A percentile compares a stretch with the other conserved stretches of the same genome.
phyloP scores from a whole-genome alignment of 2,888 invertebrate species.

The Microctonus aethiopoides region DNA sequence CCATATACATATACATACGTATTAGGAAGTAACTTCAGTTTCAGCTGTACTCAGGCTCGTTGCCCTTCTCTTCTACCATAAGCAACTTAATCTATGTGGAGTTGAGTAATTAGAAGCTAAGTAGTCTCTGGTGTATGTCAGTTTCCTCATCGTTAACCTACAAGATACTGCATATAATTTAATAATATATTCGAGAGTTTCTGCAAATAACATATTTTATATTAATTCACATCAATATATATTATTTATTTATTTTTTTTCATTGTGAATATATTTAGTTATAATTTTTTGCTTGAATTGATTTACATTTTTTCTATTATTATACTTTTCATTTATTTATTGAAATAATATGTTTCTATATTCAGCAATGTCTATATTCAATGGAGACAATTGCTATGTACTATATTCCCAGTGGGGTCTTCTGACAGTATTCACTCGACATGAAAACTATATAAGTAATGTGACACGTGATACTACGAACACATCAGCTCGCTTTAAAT shows the following conservation, averaged over 20 bases:
- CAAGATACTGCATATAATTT: conserved; percentile 49
- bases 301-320: neutral
- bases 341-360: neutral
- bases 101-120: conserved; percentile 57
- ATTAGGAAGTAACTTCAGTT: conserved; percentile 52
- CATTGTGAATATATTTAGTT: neutral
- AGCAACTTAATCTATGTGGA: conserved; percentile 52
- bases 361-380: neutral
- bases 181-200: conserved; percentile 42
- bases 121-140: conserved; percentile 46
- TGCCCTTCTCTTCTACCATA: conserved; percentile 40
- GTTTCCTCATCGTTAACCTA: conserved; percentile 45
- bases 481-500: neutral
- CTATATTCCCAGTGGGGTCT: neutral
- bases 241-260: neutral
- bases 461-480: neutral
- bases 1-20: conserved; percentile 29
- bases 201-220: conserved; percentile 29
- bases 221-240: too few species aligned
- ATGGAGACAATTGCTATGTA: conserved; percentile 11
- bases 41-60: conserved; percentile 39
- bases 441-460: neutral
- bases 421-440: neutral
- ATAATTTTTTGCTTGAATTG: neutral
- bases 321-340: neutral